Conservation (phyloP, 2,888 invertebrate species). For the Phytoseiulus persimilis region DNA sequence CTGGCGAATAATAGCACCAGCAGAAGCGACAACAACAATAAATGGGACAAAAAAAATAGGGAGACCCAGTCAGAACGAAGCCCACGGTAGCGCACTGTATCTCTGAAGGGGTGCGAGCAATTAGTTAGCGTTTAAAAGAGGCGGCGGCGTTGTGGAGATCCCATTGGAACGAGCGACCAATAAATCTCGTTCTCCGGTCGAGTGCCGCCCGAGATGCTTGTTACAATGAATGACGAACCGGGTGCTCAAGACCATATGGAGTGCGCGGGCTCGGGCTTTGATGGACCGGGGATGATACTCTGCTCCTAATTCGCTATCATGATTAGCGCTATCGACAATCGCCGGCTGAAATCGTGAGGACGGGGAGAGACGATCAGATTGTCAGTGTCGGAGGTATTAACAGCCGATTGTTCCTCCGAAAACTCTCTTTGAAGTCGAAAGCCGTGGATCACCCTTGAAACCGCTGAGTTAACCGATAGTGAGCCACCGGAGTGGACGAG, state of each 20-base stretch:
- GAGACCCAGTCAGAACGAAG: not conserved
- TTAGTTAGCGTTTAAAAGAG: not conserved
- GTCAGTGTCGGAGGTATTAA: not conserved
- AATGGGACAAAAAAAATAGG: not conserved
- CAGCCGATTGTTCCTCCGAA: too few relatives aligned
- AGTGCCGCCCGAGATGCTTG: not conserved
- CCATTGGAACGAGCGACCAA: not conserved
- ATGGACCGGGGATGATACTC: not conserved
- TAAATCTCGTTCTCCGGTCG: not conserved
- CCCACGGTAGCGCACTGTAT: not conserved
- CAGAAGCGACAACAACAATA: not conserved
- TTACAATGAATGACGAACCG: not conserved
- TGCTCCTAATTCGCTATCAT: not conserved
- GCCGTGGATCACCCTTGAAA: too few relatives aligned
- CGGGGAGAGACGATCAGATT: not conserved
- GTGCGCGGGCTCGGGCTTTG: not conserved
- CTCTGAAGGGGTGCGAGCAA: not conserved
- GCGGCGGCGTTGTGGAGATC: not conserved
- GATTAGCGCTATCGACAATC: not conserved
- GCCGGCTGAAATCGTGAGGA: not conserved
- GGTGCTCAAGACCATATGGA: not conserved
- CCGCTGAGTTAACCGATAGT: too few relatives aligned
- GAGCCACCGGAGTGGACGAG: too few relatives aligned
- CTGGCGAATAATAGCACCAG: not conserved
- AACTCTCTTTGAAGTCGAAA: too few relatives aligned